Evolutionary conservation across 92 coral and sea anemone genomes (phyloP).

Genomic region (Palythoa grandiflora): DNA sequence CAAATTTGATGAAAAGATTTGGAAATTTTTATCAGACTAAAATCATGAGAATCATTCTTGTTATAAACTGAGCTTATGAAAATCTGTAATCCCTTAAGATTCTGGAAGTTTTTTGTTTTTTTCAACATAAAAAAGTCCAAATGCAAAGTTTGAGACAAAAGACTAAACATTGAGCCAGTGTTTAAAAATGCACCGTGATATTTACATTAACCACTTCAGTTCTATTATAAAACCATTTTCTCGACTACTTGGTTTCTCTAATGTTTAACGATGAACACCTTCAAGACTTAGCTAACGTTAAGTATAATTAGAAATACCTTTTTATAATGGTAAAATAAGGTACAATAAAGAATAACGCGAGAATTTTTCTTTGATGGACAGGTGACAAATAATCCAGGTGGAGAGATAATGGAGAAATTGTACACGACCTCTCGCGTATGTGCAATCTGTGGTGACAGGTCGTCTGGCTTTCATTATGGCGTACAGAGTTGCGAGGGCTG

Average conservation of each 20-base stretch:
- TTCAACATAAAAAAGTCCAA: no score
- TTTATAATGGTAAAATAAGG: not conserved
- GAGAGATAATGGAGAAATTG: slow-evolving; percentile 54
- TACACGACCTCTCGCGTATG: slow-evolving; percentile 70
- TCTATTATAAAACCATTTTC: no score
- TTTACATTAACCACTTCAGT: no score
- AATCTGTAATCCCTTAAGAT: no score
- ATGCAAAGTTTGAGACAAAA: no score
- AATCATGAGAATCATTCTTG: no score
- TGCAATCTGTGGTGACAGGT: slow-evolving; percentile 90
- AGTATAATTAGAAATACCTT: not conserved
- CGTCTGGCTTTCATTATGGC: slow-evolving; percentile 93
- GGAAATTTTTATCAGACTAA: not conserved
- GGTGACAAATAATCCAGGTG: not conserved
- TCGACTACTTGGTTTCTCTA: not conserved
- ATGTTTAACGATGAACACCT: not conserved
- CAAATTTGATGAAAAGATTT: not conserved
- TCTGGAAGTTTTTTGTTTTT: no score
- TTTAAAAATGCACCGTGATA: no score
- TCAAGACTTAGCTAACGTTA: not conserved
- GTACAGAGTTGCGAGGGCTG: slow-evolving; percentile 96
- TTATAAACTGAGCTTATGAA: no score
- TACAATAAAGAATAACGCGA: not conserved
- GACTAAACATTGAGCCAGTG: no score
- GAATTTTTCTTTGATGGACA: not conserved